Evolutionary conservation across 2,797 vertebrate species (phyloP).

Genomic region (Steatocranus sp.): DNA sequence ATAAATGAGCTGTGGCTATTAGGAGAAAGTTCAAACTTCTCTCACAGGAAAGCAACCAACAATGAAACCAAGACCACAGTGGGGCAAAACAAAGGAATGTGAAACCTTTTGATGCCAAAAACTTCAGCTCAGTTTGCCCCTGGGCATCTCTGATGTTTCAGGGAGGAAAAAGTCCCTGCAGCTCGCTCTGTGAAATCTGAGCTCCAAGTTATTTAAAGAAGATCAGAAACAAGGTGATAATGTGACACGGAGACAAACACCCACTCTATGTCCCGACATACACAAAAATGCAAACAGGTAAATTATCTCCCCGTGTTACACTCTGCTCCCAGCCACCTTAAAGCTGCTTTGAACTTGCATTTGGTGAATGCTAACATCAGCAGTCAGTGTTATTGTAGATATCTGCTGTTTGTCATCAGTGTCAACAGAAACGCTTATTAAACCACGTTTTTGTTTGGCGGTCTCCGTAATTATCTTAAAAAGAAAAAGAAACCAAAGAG

Average conservation of each 20-base stretch:
- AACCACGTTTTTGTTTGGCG: background rate
- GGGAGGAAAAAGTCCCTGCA: conserved; percentile 1
- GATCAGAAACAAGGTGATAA: conserved; percentile 14
- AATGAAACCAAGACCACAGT: background rate
- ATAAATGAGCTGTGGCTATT: background rate
- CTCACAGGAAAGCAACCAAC: background rate
- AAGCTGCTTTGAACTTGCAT: background rate
- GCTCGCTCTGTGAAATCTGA: conserved; percentile 40
- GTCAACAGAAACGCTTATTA: background rate
- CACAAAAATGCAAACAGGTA: background rate
- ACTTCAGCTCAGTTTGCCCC: conserved; percentile 15
- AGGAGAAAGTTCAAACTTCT: background rate
- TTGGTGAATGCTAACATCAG: conserved; percentile 5
- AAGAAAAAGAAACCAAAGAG: background rate
- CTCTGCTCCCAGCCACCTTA: background rate
- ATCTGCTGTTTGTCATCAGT: background rate
- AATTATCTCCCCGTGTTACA: background rate
- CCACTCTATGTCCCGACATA: background rate
- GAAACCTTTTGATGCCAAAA: conserved; percentile 34
- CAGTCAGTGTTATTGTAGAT: background rate
- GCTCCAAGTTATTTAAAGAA: background rate
- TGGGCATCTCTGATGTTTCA: conserved; percentile 20
- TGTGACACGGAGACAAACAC: background rate
- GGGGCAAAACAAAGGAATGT: conserved; percentile 13
- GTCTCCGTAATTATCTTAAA: background rate